Base-by-base conservation (phyloP, 2,888 invertebrate species). In the Athalia rosae region DNA sequence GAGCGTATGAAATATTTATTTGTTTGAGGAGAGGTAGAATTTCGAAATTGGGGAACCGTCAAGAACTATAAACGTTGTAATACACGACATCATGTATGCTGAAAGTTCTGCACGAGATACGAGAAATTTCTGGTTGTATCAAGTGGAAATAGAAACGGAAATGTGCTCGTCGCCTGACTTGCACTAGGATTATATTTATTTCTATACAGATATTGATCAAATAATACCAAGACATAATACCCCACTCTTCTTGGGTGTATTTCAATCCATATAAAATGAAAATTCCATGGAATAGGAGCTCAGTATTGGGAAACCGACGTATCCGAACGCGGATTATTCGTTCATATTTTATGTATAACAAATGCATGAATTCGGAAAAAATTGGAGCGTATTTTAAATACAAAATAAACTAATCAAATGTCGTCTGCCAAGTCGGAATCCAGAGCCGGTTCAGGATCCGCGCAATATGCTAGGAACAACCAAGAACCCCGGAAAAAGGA, bases 121-220 rank as follows among this genome's bases (percentile, higher is more conserved):
- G 56, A 71, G 56, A 58, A 71, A 71, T 71, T 9, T 71, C 45
- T 71, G 13, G 45, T 58, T 28, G 28, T 28, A 28, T 28, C 28
- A 28, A 45, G 43, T 15, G 61, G n/a, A 58, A 45, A 5, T 15
- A 58, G 43, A 7, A 13, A 43, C 50, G 47, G 48, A 28, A 61
- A 74, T 50, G 41, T 28, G 28, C 62, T 50, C 74, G 47, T 48
- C 28, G 74, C 9, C 74, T 74, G 48, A 62, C 74, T 48, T 62
- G 61, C 59, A 74, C 62, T 15, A 28, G 61, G 61, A 74, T 74
- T 74, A 74, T 28, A 28, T 74, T 74, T 64, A 78, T 76, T 53
- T 78, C 78, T 66, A 66, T 76, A 77, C 59, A 63, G 73, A 64
- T 83, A 83, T 83, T 79, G 83, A 83, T 81, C 81, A 83, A 83